Evolutionary conservation across 2,888 invertebrate genomes (phyloP).

Genomic region (Caenorhabditis sinica): DNA sequence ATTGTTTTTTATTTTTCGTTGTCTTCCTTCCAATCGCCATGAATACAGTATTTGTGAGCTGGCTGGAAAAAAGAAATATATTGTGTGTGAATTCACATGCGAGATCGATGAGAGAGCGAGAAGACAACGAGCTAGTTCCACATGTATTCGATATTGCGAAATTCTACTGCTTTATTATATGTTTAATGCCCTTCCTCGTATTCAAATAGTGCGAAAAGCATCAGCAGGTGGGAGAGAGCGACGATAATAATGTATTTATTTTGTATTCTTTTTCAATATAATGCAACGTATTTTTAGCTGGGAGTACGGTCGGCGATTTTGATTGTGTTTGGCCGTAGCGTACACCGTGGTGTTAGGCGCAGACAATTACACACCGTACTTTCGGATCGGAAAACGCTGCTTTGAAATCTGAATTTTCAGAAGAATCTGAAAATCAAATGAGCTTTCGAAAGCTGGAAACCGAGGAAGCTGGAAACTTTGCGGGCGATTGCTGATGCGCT

Average conservation of each 20-base stretch:
- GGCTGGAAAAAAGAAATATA: constrained; percentile 17
- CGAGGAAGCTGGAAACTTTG: not conserved
- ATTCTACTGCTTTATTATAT: constrained; percentile 11
- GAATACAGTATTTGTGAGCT: not conserved
- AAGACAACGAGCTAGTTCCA: not conserved
- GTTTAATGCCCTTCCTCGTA: constrained; percentile 12
- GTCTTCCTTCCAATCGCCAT: constrained; percentile 29
- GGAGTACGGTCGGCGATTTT: constrained; percentile 20
- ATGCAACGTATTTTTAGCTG: constrained; percentile 32
- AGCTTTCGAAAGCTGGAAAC: not conserved
- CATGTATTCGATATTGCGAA: constrained; percentile 40
- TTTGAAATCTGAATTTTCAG: not conserved
- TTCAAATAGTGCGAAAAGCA: not conserved
- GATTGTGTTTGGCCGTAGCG: not conserved
- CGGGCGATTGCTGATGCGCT: too few species aligned
- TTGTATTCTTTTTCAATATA: not conserved
- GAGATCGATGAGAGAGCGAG: not conserved
- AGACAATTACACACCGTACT: constrained; percentile 15
- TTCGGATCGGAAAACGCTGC: not conserved
- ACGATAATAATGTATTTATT: constrained; percentile 11
- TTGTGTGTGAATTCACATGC: not conserved
- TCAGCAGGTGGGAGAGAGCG: not conserved
- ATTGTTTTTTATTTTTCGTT: constrained; percentile 15
- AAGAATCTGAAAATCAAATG: too few species aligned
- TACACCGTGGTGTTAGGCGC: not conserved